Conservation (phyloP, 53 echinoderm and acorn worm species). For the Zoroaster sp. region DNA sequence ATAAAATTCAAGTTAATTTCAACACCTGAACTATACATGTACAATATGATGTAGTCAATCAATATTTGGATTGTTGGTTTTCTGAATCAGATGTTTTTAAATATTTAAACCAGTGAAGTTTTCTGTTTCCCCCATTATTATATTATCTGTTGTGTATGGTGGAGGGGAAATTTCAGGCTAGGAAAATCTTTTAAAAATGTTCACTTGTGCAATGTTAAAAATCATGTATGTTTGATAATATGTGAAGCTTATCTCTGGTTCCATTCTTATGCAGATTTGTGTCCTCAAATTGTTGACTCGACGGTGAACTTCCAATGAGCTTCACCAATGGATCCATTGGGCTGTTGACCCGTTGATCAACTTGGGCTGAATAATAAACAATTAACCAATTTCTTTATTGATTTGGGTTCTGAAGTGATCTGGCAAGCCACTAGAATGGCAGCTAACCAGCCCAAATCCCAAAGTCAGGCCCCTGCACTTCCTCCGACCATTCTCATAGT, state of each 20-base stretch:
- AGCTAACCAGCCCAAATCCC: constrained; percentile 36
- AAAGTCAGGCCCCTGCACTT: constrained; percentile 28
- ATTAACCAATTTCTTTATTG: neutral
- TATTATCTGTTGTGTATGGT: too few species aligned
- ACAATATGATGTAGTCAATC: too few species aligned
- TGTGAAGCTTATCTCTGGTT: neutral
- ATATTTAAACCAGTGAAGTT: too few species aligned
- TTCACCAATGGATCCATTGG: neutral
- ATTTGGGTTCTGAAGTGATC: neutral
- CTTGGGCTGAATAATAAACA: neutral
- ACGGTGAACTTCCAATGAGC: neutral
- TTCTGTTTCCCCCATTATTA: too few species aligned
- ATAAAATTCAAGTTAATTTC: too few species aligned
- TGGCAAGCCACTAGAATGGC: neutral
- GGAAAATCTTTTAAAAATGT: too few species aligned
- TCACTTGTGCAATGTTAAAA: too few species aligned
- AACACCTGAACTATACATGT: too few species aligned
- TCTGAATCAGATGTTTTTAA: too few species aligned
- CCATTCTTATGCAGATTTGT: neutral
- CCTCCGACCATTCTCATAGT: constrained; percentile 44
- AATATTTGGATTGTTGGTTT: too few species aligned
- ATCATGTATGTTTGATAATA: too few species aligned
- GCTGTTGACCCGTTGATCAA: neutral
- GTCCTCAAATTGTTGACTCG: neutral
- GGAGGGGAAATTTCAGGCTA: too few species aligned